Evolutionary conservation across 2,797 vertebrate species (phyloP).

Genomic region (Dromococcyx pavoninus): DNA sequence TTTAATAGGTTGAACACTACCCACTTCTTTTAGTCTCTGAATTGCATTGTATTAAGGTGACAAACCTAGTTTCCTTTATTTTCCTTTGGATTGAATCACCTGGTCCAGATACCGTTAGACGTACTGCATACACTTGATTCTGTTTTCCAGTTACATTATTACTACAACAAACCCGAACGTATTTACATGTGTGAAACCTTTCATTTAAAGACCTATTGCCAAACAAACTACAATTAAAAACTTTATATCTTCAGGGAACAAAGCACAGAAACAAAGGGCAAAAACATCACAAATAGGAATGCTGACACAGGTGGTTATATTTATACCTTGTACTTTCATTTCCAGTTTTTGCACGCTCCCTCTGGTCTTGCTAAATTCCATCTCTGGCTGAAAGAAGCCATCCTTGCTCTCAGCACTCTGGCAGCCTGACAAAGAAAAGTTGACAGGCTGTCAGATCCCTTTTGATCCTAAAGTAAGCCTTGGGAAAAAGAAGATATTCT

Average conservation of each 20-base stretch:
- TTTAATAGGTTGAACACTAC: background rate
- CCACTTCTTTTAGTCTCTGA: background rate
- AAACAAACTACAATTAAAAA: background rate
- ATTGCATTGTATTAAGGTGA: background rate
- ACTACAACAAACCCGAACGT: background rate
- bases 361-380: background rate
- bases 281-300: background rate
- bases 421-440: slow-evolving; percentile 3
- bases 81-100: background rate
- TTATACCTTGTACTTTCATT: background rate
- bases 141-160: background rate
- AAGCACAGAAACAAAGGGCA: background rate
- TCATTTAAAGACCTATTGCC: background rate
- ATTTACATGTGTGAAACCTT: background rate
- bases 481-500: background rate
- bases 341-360: background rate
- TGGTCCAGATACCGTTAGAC: background rate
- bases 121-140: background rate
- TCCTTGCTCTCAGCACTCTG: background rate
- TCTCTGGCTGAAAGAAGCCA: background rate
- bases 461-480: background rate
- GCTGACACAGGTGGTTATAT: background rate
- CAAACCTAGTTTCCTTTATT: background rate
- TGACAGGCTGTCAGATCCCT: background rate
- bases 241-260: background rate